Base-by-base conservation (phyloP, 2,113 vertebrate species). In the Brachyhypopomus occidentalis region DNA sequence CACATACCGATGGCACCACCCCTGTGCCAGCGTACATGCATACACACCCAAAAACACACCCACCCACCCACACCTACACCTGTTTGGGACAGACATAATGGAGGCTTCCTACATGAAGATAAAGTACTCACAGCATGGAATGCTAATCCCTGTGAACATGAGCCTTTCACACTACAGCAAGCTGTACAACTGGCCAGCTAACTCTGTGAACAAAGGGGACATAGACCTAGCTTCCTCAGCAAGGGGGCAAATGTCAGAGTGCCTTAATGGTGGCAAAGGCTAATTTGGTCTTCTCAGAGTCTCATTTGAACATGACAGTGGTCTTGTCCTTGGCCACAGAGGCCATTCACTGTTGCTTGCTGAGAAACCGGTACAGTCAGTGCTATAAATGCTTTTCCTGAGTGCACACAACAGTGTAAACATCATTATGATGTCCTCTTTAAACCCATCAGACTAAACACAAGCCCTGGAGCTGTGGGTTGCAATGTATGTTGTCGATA, bases 61-160 rank as follows among this genome's bases (percentile, higher is more conserved):
- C 41, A 67, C 82, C 41, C 60, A 77, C 66, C 9, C 41, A 14
- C 30, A 70, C 41, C 56, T 75, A 83, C 23, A 62, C 56, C 62
- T 16, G 17, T 23, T 0, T 20, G 38, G 16, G n/a, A 30, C 25
- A 34, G 36, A 30, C 19, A 52, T 25, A 8, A 27, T 34, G n/a
- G 36, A 70, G 36, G 19, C 66, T 63, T 22, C 64, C 48, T 45
- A 77, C 9, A 9, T 48, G 11, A 6, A 36, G 27, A 55, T 34
- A 69, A 77, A 38, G 66, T n/a, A 22, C 19, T 70, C 45, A 59
- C 8, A 58, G 27, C 63, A 67, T 78, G 63, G 62, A 41, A 41
- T 70, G n/a, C 66, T 69, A 11, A 38, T 38, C 64, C 38, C 17
- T 69, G 34, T 19, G 30, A 17, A 67, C 17, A 62, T 41, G 30